A percentile compares a stretch with the other conserved stretches of the same genome.
Evolutionary conservation across 2,888 invertebrate genomes (phyloP).

Genomic region (Caenorhabditis sulstoni): DNA sequence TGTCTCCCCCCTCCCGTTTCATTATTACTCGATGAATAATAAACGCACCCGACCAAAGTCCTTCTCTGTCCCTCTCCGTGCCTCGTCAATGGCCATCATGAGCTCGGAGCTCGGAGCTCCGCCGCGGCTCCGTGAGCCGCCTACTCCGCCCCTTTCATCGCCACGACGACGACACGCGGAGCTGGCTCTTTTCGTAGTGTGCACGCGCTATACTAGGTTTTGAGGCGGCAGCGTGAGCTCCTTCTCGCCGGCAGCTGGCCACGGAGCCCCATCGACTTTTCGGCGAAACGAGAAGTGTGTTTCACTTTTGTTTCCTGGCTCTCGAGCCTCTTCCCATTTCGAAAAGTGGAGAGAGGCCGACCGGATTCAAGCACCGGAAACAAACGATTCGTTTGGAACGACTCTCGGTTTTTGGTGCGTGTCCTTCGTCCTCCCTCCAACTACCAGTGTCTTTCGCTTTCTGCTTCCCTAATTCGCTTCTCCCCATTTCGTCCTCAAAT

Average conservation of each 20-base stretch:
- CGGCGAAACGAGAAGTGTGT: conserved; percentile 2
- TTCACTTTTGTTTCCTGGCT: conserved; percentile 9
- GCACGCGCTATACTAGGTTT: conserved; percentile 18
- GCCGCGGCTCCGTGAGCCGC: neutral
- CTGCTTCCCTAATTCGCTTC: conserved; percentile 7
- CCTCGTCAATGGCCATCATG: conserved; percentile 40
- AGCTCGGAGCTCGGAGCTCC: neutral
- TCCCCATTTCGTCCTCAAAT: conserved; percentile 7
- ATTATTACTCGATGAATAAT: conserved; percentile 45
- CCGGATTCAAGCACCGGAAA: conserved; percentile 4
- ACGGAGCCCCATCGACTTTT: conserved; percentile 7
- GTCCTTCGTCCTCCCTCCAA: neutral
- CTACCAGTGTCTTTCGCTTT: conserved; percentile 15
- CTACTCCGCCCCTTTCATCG: conserved; percentile 21
- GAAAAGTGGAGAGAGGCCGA: neutral
- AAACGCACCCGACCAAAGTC: conserved; percentile 17
- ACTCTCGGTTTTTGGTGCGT: conserved; percentile 15
- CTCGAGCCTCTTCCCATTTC: neutral
- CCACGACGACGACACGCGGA: conserved; percentile 27
- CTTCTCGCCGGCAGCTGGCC: neutral
- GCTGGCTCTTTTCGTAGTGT: neutral
- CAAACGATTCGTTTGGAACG: conserved; percentile 10
- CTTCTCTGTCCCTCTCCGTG: neutral
- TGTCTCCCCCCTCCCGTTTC: neutral
- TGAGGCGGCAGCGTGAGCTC: neutral